Evolutionary conservation across 2,797 vertebrate genomes (phyloP), one percentile per base, ranked within the genome.

Genomic region (Threskiornis aethiopicus): DNA sequence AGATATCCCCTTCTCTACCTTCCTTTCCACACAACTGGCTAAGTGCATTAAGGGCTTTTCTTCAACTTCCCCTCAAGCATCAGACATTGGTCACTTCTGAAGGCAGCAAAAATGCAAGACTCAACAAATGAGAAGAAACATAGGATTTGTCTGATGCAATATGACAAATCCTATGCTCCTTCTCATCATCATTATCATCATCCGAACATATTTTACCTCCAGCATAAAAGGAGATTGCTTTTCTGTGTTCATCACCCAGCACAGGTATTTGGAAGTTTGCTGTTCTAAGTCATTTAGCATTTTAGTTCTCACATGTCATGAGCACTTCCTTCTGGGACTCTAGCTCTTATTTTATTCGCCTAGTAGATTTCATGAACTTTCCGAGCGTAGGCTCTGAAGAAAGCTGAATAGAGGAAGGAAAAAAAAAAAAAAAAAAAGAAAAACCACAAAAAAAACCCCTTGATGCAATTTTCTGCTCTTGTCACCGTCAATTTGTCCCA

Each of bases 61-160:
- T 95, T 95, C 92, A 90, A 80, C 79, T 69, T 84, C 65, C 47
- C 62, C 28, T 82, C 67, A 90, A 97, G 95, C 57, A 92, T 47
- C 72, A 93, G 76, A 35, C 5, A 44, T 17, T 46, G 87, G 84
- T 89, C 81, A 89, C 55, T 76, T 81, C 73, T 66, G 55, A 87
- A 85, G 16, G 46, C 46, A 80, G n/a, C 2, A 86, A 84, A 84
- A 93, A 78, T 58, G 26, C 2, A 13, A 59, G 52, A 58, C 55
- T 73, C 9, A 21, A n/a, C 39, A 90, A 81, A 83, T 70, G 64
- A 64, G 64, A 58, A 95, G 42, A 24, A 81, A 83, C 14, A 31
- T 14, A 75, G 52, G 59, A 69, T 7, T 54, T 86, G 15, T 35
- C 67, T 88, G 47, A 83, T 87, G 14, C 37, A 44, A 11, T 62